These are phyloP conservation scores for Tetragonula carbonaria DNA, from an alignment of 2,888 invertebrate species.

Conservation along the genomic window DNA sequence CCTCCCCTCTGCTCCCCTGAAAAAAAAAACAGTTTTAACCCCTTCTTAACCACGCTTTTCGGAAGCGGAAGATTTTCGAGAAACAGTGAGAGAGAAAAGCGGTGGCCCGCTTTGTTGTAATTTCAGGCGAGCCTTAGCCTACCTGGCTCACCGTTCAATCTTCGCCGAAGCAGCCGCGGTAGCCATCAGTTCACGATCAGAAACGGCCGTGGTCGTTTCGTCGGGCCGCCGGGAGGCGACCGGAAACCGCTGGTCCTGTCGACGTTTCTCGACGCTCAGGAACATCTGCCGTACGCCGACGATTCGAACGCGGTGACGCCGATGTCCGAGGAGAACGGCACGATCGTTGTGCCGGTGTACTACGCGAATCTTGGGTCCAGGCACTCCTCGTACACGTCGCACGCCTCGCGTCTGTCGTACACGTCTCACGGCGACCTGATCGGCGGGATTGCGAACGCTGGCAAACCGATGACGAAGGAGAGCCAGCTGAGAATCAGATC, in stretches of 20 bases:
- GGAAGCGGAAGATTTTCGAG: slow-evolving; percentile 19
- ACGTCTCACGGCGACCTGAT: slow-evolving; percentile 97
- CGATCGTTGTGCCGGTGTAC: slow-evolving; percentile 96
- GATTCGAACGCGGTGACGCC: slow-evolving; percentile 99
- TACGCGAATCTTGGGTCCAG: slow-evolving; percentile 94
- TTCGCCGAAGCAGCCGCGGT: slow-evolving; percentile 94
- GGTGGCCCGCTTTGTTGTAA: slow-evolving; percentile 72
- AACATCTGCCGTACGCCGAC: slow-evolving; percentile 98
- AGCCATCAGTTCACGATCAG: slow-evolving; percentile 96
- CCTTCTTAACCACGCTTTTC: slow-evolving; percentile 15
- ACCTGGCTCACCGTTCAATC: slow-evolving; percentile 98
- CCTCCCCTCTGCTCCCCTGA: background rate
- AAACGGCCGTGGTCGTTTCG: slow-evolving; percentile 91
- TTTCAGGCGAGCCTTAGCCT: slow-evolving; percentile 97
- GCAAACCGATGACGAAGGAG: slow-evolving; percentile 92
- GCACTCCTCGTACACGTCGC: slow-evolving; percentile 98
- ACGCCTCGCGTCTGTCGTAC: slow-evolving; percentile 96
- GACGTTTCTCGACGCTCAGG: slow-evolving; percentile 96
- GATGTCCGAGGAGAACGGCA: slow-evolving; percentile 98
- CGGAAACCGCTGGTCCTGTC: slow-evolving; percentile 96
- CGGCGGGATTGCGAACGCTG: slow-evolving; percentile 88
- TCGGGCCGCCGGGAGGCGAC: slow-evolving; percentile 92
- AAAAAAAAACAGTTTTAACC: background rate
- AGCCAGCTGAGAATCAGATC: slow-evolving; percentile 92
- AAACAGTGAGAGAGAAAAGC: slow-evolving; percentile 68